Evolutionary conservation across 2,113 vertebrate genomes (phyloP).

Genomic region (Axis porcinus): DNA sequence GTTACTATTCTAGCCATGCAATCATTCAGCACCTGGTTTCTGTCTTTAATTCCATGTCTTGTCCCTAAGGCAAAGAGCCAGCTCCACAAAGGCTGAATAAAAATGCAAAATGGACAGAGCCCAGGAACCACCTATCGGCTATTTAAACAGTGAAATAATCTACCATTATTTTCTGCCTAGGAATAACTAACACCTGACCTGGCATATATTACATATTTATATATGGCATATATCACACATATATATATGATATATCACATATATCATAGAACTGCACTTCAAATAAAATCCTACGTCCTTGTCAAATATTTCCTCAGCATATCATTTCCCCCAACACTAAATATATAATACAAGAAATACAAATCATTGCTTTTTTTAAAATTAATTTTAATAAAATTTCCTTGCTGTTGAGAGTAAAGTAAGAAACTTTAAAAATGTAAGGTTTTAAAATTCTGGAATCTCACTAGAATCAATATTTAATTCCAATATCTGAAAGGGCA

Average conservation of each 20-base stretch:
- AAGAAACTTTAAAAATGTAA: background rate
- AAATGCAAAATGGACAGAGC: background rate
- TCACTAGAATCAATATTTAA: constrained; percentile 45
- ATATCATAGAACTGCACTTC: background rate
- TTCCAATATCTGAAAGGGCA: background rate
- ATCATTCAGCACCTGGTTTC: background rate
- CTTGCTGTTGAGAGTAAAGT: background rate
- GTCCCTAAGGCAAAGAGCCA: background rate
- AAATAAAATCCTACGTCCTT: background rate
- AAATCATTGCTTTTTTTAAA: background rate
- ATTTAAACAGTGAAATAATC: constrained; percentile 2
- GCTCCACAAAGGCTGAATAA: background rate
- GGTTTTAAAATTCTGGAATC: background rate
- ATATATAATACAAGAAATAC: background rate
- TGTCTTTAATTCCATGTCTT: constrained; percentile 25
- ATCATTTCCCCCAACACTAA: background rate
- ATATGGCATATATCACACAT: too few relatives aligned
- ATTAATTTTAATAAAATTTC: constrained; percentile 14
- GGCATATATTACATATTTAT: background rate
- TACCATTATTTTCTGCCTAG: background rate
- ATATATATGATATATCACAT: background rate
- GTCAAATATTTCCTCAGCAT: background rate
- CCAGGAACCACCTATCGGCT: background rate
- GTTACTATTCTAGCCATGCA: background rate
- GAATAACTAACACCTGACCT: background rate